These are phyloP conservation scores for Steatornis caripensis DNA, from an alignment of 2,113 vertebrate genomes.

Conservation along the genomic window DNA sequence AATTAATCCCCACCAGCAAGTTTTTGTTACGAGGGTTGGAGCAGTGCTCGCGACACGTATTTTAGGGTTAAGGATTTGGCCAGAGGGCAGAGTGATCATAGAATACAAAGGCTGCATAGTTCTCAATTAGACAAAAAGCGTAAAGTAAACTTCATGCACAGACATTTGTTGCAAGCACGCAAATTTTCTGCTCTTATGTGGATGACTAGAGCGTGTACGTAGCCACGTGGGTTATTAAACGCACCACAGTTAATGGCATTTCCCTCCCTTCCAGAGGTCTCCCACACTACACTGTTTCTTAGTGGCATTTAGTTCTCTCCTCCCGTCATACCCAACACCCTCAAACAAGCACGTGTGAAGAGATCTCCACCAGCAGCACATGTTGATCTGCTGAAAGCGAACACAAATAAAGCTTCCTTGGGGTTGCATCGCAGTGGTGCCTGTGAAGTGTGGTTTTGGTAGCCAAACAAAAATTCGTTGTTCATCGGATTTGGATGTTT, in stretches of 20 bases:
- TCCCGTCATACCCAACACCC: background rate
- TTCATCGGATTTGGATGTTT: background rate
- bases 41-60: background rate
- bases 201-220: background rate
- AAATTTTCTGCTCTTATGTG: background rate
- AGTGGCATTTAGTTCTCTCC: background rate
- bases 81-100: background rate
- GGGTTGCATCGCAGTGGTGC: background rate
- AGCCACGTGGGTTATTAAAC: background rate
- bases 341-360: accelerated
- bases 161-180: background rate
- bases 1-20: background rate
- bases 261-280: background rate
- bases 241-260: background rate
- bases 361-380: background rate
- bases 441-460: background rate
- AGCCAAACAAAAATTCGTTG: background rate
- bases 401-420: background rate
- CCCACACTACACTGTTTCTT: background rate
- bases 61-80: conserved; percentile 9
- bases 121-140: background rate
- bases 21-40: background rate
- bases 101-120: conserved; percentile 2
- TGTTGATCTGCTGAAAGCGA: background rate
- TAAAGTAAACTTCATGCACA: background rate